Evolutionary conservation across 2,113 vertebrate species (phyloP), one percentile per base, ranked within the genome.

Genomic region (Potamarius usumacintae): DNA sequence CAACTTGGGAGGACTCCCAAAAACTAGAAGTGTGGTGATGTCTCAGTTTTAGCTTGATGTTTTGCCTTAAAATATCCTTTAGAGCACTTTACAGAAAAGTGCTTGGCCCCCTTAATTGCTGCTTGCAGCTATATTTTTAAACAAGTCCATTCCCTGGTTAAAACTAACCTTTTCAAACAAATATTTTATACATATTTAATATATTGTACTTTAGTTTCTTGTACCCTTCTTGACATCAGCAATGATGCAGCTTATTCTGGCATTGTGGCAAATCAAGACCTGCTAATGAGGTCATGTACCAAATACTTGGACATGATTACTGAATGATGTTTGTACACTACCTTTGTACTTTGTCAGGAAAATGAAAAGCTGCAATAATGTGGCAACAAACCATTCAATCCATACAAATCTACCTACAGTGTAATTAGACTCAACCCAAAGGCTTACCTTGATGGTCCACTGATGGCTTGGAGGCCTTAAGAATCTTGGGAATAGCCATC

Each of bases 401-500:
- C 15, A 81, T 58, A 60, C 53, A 60, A 52, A 83, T 25, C 11
- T 17, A 67, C 17, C 42, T 65, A 82, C 7, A 82, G 3, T 82
- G 57, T 57, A 57, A 57, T 58, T 14, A 30, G 65, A 11, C 50
- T 7, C 10, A 77, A 18, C 22, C 53, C 5, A 62, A 20, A 30
- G 8, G 86, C 93, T 92, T 96, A 99, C 98, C 98, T 97, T 97
- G 96, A 93, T 98, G 96, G 93, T 99, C 97, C 91, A 99, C 91
- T 20, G 96, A 96, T 84, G 98, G 98, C 92, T 96, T 96, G 92
- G 96, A 99, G 93, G 98, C 97, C 91, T 94, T 95, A 62, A 98
- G 96, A 91, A 99, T 97, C 95, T 97, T 98, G 89, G 98, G 98
- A 93, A 99, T 95, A 89, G 97, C 96, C 87, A 98, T 96, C 81